A percentile compares a stretch with the other conserved stretches of the same genome.
These are phyloP conservation scores for Drosophila eohydei DNA, from an alignment of 2,888 invertebrate species.

Conservation along the genomic window DNA sequence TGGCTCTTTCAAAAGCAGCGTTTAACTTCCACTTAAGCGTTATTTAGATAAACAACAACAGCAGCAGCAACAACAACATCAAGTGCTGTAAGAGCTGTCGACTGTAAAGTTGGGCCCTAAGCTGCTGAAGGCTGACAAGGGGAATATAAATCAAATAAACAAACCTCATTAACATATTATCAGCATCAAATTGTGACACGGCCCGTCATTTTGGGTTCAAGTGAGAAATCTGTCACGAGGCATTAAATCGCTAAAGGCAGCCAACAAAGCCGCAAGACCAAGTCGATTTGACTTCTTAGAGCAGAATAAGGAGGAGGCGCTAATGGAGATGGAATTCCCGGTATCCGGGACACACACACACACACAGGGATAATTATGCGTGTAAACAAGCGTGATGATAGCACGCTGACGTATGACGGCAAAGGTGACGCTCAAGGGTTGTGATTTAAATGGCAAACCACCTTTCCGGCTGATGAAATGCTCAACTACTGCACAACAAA, in stretches of 20 bases:
- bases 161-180: constrained; percentile 82
- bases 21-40: constrained; percentile 64
- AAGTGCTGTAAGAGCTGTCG: neutral
- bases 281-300: constrained; percentile 4
- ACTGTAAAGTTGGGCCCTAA: constrained; percentile 1
- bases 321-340: constrained; percentile 44
- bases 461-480: constrained; percentile 52
- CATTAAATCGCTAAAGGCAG: constrained; percentile 67
- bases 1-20: constrained; percentile 25
- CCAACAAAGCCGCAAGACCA: constrained; percentile 56
- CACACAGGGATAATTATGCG: constrained; percentile 64
- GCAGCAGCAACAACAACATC: neutral
- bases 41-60: constrained; percentile 38
- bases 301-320: constrained; percentile 2
- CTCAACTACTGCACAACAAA: constrained; percentile 70
- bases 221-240: constrained; percentile 76
- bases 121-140: constrained; percentile 33
- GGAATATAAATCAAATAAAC: constrained; percentile 75
- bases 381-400: constrained; percentile 80
- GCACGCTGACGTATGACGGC: constrained; percentile 74
- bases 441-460: constrained; percentile 27
- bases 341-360: constrained; percentile 55
- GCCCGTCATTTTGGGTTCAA: constrained; percentile 68
- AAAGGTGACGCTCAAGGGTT: constrained; percentile 56
- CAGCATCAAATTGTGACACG: constrained; percentile 73